A percentile compares a stretch with the other conserved stretches of the same genome.
phyloP scores from a whole-genome alignment of 2,888 invertebrate species.

The Pyralis farinalis region DNA sequence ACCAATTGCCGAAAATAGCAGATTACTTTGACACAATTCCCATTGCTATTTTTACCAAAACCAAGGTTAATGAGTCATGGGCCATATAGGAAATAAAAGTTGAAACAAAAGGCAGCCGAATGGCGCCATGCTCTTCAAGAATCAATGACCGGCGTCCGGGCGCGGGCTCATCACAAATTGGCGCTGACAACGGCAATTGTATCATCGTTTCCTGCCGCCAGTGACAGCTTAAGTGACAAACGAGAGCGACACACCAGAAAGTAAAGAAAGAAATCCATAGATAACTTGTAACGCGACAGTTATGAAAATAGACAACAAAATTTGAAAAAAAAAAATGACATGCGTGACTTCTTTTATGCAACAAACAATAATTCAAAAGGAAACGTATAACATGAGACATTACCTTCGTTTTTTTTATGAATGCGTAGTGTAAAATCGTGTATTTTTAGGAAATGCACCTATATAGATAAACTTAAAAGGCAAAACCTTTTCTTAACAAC shows the following conservation, averaged over 20 bases:
- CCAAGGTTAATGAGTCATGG: slow-evolving; percentile 13
- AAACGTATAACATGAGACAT: too few relatives aligned
- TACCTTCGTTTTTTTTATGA: too few relatives aligned
- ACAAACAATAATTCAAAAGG: too few relatives aligned
- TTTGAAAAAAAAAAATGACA: too few relatives aligned
- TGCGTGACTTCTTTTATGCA: too few relatives aligned
- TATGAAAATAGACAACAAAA: too few relatives aligned
- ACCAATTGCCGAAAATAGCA: slow-evolving; percentile 17
- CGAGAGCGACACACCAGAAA: not conserved
- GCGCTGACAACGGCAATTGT: slow-evolving; percentile 73
- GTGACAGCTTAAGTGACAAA: slow-evolving; percentile 28
- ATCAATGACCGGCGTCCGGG: slow-evolving; percentile 76
- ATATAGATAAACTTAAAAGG: too few relatives aligned
- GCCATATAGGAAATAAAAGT: slow-evolving; percentile 13
- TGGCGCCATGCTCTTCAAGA: slow-evolving; percentile 63
- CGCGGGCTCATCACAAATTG: slow-evolving; percentile 66
- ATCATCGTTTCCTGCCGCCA: slow-evolving; percentile 65
- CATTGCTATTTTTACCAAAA: slow-evolving; percentile 18
- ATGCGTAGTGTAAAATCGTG: too few relatives aligned
- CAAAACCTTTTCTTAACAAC: too few relatives aligned
- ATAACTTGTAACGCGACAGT: too few relatives aligned
- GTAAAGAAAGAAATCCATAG: too few relatives aligned
- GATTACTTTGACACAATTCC: slow-evolving; percentile 4
- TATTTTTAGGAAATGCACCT: too few relatives aligned
- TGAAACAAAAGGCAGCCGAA: slow-evolving; percentile 48